These are phyloP conservation scores for Anomalospiza imberbis DNA, from an alignment of 2,797 vertebrate genomes.

Conservation along the genomic window DNA sequence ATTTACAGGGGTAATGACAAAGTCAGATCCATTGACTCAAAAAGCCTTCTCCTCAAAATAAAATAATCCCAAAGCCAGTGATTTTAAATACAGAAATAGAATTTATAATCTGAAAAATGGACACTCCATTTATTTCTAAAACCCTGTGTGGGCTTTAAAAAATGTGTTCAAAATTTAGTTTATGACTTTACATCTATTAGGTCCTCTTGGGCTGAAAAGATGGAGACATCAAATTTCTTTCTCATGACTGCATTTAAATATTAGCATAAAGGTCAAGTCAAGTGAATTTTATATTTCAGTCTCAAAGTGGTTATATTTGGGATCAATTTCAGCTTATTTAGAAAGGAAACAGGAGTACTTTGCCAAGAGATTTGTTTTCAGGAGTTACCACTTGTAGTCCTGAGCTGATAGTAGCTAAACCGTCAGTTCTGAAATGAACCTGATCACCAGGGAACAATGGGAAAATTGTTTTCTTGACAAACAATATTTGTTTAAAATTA, in stretches of 20 bases:
- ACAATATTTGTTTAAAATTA: neutral
- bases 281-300: neutral
- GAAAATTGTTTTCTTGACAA: neutral
- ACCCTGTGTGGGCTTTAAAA: neutral
- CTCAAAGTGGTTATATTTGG: neutral
- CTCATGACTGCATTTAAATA: constrained; percentile 10
- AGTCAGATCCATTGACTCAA: neutral
- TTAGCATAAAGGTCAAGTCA: neutral
- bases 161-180: neutral
- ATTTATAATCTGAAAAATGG: neutral
- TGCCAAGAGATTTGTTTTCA: neutral
- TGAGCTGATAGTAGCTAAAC: neutral
- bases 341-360: neutral
- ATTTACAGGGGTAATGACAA: neutral
- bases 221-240: neutral
- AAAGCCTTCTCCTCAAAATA: neutral
- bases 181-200: neutral
- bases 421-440: neutral
- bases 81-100: neutral
- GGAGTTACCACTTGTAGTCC: neutral
- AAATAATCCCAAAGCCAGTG: neutral
- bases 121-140: neutral
- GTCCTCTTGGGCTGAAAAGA: neutral
- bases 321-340: neutral
- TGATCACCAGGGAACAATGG: neutral